These are phyloP conservation scores for Odontomachus brunneus DNA, from an alignment of 1,140 invertebrate genomes.

Conservation along the genomic window DNA sequence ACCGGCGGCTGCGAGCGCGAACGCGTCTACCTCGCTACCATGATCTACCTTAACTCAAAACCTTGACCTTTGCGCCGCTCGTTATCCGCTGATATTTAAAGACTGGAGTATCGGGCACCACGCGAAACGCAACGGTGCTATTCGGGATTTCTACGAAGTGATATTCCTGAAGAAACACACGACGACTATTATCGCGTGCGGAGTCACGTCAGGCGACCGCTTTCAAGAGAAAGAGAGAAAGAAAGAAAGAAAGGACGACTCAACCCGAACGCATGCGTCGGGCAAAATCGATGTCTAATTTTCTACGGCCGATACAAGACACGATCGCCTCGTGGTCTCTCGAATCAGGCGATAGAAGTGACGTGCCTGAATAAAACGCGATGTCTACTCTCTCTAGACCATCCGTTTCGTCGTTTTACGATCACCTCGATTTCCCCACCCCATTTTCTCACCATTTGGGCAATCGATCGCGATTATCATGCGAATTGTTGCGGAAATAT, in stretches of 20 bases:
- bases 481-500: conserved; percentile 13
- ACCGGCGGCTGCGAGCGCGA: conserved; percentile 29
- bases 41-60: conserved; percentile 14
- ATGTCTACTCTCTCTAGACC: neutral
- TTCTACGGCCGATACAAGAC: neutral
- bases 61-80: conserved; percentile 58
- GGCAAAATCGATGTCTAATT: conserved; percentile 44
- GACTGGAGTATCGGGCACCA: neutral
- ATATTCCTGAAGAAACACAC: neutral
- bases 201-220: conserved; percentile 22
- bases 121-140: neutral
- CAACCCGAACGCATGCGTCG: conserved; percentile 1
- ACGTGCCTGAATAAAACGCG: neutral
- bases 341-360: too few species aligned
- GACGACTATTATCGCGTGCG: conserved; percentile 4
- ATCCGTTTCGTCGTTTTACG: neutral
- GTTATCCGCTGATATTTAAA: conserved; percentile 51
- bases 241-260: too few species aligned
- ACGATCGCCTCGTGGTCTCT: neutral
- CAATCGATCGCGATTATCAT: neutral
- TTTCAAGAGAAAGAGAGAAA: too few species aligned
- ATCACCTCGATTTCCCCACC: neutral
- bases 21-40: conserved; percentile 8
- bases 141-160: conserved; percentile 11
- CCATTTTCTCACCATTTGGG: neutral